These are phyloP conservation scores for Dendrolimus kikuchii DNA, from an alignment of 1,140 invertebrate genomes.

Conservation along the genomic window DNA sequence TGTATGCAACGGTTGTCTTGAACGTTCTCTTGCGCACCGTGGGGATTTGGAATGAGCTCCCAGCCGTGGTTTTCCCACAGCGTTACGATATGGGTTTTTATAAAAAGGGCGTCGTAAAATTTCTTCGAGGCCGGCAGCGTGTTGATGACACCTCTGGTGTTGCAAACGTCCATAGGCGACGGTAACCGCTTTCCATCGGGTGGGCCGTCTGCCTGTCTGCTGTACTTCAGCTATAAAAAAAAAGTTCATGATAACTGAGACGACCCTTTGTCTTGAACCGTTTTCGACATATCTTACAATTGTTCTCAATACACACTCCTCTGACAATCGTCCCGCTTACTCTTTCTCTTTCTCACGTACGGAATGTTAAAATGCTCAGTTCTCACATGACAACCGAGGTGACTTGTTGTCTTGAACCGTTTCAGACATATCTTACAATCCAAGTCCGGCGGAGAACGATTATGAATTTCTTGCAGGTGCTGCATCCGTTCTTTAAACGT, in stretches of 20 bases:
- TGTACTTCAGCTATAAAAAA: too few species aligned
- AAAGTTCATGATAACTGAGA: constrained; percentile 15
- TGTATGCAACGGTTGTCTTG: too few species aligned
- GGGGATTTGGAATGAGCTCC: too few species aligned
- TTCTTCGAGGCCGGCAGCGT: too few species aligned
- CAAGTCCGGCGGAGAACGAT: constrained; percentile 10
- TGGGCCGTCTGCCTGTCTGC: too few species aligned
- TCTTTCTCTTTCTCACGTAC: constrained; percentile 7
- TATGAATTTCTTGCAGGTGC: constrained; percentile 14
- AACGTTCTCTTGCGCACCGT: too few species aligned
- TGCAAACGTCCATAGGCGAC: too few species aligned
- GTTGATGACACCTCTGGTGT: too few species aligned
- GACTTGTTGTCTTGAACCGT: constrained; percentile 6
- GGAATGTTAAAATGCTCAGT: constrained; percentile 19
- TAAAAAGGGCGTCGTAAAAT: too few species aligned
- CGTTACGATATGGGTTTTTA: too few species aligned
- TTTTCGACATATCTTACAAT: background rate
- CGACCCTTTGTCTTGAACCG: background rate
- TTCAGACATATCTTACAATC: constrained; percentile 14
- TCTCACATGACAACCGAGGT: constrained; percentile 15
- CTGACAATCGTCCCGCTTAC: constrained; percentile 1
- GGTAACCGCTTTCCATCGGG: too few species aligned
- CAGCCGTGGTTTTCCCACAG: too few species aligned
- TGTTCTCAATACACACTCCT: background rate
- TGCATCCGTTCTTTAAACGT: constrained; percentile 7